Evolutionary conservation across 2,888 invertebrate species (phyloP), one percentile per base, ranked within the genome.

Genomic region (Drosophila parthenogenetica): DNA sequence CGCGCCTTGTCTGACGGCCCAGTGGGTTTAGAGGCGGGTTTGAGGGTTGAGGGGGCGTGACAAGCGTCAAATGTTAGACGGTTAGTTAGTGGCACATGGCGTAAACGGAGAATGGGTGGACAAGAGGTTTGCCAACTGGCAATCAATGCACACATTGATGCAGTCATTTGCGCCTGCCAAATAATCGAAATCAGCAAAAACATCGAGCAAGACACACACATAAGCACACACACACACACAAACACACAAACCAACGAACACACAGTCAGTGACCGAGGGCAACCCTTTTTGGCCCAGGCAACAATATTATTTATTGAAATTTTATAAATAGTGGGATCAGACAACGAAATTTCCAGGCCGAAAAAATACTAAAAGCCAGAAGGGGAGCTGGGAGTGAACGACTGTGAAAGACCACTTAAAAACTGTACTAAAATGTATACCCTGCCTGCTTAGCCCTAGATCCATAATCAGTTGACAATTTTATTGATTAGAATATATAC

Each of bases 311-410:
- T 91, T 91, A 90, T 90, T 90, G 91, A 90, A 90, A 91, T 90
- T 90, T 90, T 90, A 91, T 90, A 90, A 90, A 90, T 90, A 90
- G 90, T 89, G 88, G 90, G 90, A 91, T 90, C 90, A 91, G 90
- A 91, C 91, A 88, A 85, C 87, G 83, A 90, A 79, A 79, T 80
- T 81, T 89, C 73, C 75, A 64, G 79, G 82, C 76, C 70, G 69
- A 64, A 83, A 86, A 80, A 86, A 83, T 81, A 67, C 78, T 59
- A 63, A 51, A 25, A n/a, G 35, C 13, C 13, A 3, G 8, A 8
- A 3, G 13, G 1, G 13, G 1, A 13, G 35, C 13, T 1, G 35
- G 5, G 35, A 13, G 13, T 13, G 35, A 35, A 1, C 13, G 35
- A 35, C 35, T 35, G 35, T 35, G 4, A 8, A 13, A 11, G 13